Percentiles rank a stretch among this genome's conserved stretches.
Conservation (phyloP, 2,797 vertebrate species). For the Mormyrops boulengeri region DNA sequence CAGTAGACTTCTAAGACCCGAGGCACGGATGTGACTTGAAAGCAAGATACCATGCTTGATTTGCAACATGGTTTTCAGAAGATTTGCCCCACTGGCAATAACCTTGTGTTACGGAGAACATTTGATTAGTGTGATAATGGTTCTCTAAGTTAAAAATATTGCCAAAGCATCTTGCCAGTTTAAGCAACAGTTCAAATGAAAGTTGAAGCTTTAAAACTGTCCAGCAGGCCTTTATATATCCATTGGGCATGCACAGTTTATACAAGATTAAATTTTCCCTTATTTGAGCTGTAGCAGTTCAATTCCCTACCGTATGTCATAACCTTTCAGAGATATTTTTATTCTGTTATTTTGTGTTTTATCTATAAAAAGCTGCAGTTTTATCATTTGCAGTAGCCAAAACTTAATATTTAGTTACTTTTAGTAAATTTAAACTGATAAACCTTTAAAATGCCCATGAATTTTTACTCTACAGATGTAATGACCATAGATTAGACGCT, state of each 20-base stretch:
- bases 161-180: background rate
- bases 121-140: slow-evolving; percentile 3
- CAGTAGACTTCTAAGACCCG: background rate
- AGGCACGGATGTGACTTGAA: background rate
- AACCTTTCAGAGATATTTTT: background rate
- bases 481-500: background rate
- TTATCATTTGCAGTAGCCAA: background rate
- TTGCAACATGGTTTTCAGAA: background rate
- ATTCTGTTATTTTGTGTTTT: background rate
- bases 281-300: background rate
- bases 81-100: slow-evolving; percentile 6
- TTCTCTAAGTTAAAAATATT: background rate
- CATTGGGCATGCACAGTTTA: background rate
- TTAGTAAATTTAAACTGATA: background rate
- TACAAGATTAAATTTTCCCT: background rate
- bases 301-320: background rate
- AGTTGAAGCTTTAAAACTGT: background rate
- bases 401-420: background rate
- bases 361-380: background rate
- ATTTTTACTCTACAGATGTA: background rate
- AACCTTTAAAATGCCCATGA: background rate
- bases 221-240: background rate
- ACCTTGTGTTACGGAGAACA: slow-evolving; percentile 6
- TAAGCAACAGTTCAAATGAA: background rate
- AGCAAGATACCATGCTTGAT: background rate